A percentile compares a stretch with the other conserved stretches of the same genome.
Conservation (phyloP, 2,888 invertebrate genomes). For the Bombylius discolor region DNA sequence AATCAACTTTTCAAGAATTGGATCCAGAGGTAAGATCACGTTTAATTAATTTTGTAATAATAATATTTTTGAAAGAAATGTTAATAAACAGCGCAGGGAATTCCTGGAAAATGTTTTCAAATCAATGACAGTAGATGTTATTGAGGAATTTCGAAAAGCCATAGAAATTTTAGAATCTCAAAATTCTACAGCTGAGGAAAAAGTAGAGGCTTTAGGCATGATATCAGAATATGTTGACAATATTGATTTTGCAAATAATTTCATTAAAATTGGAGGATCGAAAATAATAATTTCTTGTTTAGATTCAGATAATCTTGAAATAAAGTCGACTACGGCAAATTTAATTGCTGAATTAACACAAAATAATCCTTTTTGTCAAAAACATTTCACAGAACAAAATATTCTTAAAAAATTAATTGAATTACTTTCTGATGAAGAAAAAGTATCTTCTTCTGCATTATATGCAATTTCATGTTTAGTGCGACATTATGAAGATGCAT, state of each 20-base stretch:
- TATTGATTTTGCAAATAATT: constrained; percentile 72
- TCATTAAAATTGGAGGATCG: constrained; percentile 73
- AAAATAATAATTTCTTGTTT: constrained; percentile 55
- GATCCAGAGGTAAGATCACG: constrained; percentile 47
- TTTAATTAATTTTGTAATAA: background rate
- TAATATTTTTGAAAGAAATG: constrained; percentile 37
- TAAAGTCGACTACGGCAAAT: constrained; percentile 52
- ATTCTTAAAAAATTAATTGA: constrained; percentile 49
- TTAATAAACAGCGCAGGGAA: constrained; percentile 34
- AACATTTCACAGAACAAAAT: constrained; percentile 49
- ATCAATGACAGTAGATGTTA: constrained; percentile 56
- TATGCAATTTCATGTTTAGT: constrained; percentile 69
- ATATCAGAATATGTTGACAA: constrained; percentile 58
- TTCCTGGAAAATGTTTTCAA: constrained; percentile 61
- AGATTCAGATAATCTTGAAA: constrained; percentile 44
- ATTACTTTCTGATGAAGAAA: constrained; percentile 42
- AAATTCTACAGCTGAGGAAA: constrained; percentile 40
- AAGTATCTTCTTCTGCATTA: constrained; percentile 53
- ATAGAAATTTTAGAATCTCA: constrained; percentile 46
- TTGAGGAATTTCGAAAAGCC: constrained; percentile 49
- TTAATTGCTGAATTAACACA: constrained; percentile 69
- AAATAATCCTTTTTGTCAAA: constrained; percentile 75
- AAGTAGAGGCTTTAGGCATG: constrained; percentile 50
- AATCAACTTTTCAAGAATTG: constrained; percentile 42
- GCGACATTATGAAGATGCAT: constrained; percentile 48